These are phyloP conservation scores for Orthosia gothica DNA, from an alignment of 2,888 invertebrate genomes.

Conservation along the genomic window DNA sequence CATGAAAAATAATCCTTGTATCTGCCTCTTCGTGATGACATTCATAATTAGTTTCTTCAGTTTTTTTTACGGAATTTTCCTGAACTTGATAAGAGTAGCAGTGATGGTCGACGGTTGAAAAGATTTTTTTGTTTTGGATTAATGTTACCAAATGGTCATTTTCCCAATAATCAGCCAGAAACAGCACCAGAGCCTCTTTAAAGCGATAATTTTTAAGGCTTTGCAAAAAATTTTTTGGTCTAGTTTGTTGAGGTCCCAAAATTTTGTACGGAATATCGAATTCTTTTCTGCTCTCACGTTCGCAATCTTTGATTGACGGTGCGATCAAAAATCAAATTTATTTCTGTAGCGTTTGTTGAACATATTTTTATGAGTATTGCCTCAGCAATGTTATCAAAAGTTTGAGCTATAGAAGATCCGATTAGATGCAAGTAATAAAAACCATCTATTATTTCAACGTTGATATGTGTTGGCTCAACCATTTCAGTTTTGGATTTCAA, in stretches of 20 bases:
- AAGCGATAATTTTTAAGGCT: slow-evolving; percentile 57
- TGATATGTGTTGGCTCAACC: slow-evolving; percentile 2
- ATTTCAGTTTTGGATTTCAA: slow-evolving; percentile 1
- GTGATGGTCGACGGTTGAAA: neutral
- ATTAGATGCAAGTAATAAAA: neutral
- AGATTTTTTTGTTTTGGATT: slow-evolving; percentile 1
- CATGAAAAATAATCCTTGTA: too few species aligned
- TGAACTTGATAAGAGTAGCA: slow-evolving; percentile 7
- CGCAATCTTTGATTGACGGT: slow-evolving; percentile 76
- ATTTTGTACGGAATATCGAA: slow-evolving; percentile 50
- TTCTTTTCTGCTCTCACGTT: slow-evolving; percentile 45
- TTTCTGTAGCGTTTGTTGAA: too few species aligned
- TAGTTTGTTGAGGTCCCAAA: slow-evolving; percentile 68
- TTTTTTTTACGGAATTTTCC: slow-evolving; percentile 34
- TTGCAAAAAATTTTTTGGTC: slow-evolving; percentile 49
- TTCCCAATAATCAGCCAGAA: slow-evolving; percentile 40
- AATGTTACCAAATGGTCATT: neutral
- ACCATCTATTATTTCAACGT: slow-evolving; percentile 17
- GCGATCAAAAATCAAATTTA: neutral
- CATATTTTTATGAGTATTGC: too few species aligned
- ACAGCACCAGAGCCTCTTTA: slow-evolving; percentile 59
- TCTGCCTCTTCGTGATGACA: too few species aligned
- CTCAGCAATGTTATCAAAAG: too few species aligned
- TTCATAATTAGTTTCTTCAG: slow-evolving; percentile 58
- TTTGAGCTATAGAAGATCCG: too few species aligned